phyloP scores from a whole-genome alignment of 2,888 invertebrate species.

The Rhogogaster chlorosoma region DNA sequence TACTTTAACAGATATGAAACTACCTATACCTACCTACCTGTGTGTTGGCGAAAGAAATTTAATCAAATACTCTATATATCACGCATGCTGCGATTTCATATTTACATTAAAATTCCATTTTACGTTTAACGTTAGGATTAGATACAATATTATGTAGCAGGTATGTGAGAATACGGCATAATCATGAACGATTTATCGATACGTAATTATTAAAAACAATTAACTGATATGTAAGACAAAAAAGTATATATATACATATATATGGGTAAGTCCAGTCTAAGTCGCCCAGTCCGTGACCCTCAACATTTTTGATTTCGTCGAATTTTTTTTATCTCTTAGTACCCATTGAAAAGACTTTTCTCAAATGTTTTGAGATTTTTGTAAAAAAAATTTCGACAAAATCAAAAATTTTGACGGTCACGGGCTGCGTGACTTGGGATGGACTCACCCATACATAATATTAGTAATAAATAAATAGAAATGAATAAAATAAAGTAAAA shows the following conservation, averaged over 20 bases:
- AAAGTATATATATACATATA: not conserved
- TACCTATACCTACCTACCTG: not conserved
- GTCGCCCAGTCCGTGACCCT: too few relatives aligned
- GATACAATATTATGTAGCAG: not conserved
- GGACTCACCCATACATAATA: too few relatives aligned
- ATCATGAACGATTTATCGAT: slow-evolving; percentile 50
- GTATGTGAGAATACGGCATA: slow-evolving; percentile 28
- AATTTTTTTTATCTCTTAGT: too few relatives aligned
- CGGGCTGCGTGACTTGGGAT: too few relatives aligned
- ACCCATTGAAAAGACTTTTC: too few relatives aligned
- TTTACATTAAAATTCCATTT: slow-evolving; percentile 17
- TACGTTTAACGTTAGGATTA: slow-evolving; percentile 30
- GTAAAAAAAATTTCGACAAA: too few relatives aligned
- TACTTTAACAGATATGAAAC: not conserved
- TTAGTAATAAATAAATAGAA: slow-evolving; percentile 38
- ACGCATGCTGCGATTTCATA: not conserved
- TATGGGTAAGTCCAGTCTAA: too few relatives aligned
- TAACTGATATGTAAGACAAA: not conserved
- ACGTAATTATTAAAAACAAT: not conserved
- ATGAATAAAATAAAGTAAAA: not conserved
- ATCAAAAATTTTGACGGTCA: too few relatives aligned
- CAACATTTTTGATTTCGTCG: too few relatives aligned
- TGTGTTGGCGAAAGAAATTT: not conserved
- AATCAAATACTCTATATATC: not conserved
- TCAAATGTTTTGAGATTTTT: too few relatives aligned